These are phyloP conservation scores for Heliconius hewitsoni DNA, from an alignment of 1,140 invertebrate species.

Conservation along the genomic window DNA sequence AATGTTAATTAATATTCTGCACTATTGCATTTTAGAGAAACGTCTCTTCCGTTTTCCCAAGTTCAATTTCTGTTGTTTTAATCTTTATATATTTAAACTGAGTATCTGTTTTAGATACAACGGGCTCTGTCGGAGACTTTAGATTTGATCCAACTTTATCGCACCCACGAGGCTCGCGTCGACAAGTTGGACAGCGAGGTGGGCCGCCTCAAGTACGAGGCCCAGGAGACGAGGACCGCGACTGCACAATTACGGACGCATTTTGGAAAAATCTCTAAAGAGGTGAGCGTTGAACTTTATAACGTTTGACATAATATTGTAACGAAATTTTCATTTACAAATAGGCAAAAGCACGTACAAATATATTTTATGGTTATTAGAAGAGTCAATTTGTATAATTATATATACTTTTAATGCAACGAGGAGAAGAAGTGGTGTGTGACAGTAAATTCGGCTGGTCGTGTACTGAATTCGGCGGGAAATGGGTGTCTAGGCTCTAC, in stretches of 20 bases:
- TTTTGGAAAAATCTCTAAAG: constrained; percentile 58
- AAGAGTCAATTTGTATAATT: too few species aligned
- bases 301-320: background rate
- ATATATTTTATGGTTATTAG: too few species aligned
- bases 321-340: background rate
- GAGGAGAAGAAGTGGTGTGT: too few species aligned
- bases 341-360: background rate
- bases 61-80: too few species aligned
- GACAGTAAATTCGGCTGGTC: too few species aligned
- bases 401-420: too few species aligned
- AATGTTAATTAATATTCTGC: too few species aligned
- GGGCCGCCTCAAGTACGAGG: constrained; percentile 60
- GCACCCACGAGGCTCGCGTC: constrained; percentile 63
- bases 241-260: constrained; percentile 56
- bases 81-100: background rate
- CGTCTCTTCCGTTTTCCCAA: too few species aligned
- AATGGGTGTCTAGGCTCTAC: too few species aligned
- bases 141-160: constrained; percentile 59
- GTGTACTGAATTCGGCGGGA: too few species aligned
- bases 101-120: constrained; percentile 50
- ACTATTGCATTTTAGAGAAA: too few species aligned
- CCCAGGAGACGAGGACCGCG: constrained; percentile 53
- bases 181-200: constrained; percentile 68
- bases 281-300: constrained; percentile 48
- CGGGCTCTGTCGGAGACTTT: constrained; percentile 60